Percentiles rank a stretch among this genome's conserved stretches.
Conservation (phyloP, 2,113 vertebrate species). For the Mustela nigripes region DNA sequence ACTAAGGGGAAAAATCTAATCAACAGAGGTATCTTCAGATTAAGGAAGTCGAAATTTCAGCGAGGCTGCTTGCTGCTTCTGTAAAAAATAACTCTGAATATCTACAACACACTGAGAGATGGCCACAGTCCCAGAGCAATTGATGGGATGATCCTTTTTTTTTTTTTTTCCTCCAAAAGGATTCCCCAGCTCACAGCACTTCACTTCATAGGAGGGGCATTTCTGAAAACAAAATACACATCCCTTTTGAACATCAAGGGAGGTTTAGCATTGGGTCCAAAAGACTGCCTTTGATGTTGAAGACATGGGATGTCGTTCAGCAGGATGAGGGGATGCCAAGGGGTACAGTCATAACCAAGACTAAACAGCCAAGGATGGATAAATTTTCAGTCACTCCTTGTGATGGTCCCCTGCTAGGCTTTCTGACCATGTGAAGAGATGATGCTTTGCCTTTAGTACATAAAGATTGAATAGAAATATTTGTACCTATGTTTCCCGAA, state of each 20-base stretch:
- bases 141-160: accelerated
- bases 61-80: background rate
- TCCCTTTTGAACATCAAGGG: background rate
- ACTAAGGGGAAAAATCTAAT: background rate
- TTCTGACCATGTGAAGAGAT: background rate
- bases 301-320: background rate
- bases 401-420: background rate
- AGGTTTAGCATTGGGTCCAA: background rate
- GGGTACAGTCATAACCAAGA: too few species aligned
- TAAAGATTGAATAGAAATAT: background rate
- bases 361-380: background rate
- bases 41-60: background rate
- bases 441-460: too few species aligned
- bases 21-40: background rate
- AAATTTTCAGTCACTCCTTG: background rate
- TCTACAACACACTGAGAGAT: background rate
- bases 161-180: background rate
- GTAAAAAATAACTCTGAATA: background rate
- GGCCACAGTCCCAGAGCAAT: accelerated
- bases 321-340: too few species aligned
- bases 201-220: too few species aligned
- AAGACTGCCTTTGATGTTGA: too few species aligned
- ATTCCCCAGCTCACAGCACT: background rate
- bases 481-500: too few species aligned
- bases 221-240: background rate